Evolutionary conservation across 2,888 invertebrate genomes (phyloP).

Genomic region (Gryllus longicercus): DNA sequence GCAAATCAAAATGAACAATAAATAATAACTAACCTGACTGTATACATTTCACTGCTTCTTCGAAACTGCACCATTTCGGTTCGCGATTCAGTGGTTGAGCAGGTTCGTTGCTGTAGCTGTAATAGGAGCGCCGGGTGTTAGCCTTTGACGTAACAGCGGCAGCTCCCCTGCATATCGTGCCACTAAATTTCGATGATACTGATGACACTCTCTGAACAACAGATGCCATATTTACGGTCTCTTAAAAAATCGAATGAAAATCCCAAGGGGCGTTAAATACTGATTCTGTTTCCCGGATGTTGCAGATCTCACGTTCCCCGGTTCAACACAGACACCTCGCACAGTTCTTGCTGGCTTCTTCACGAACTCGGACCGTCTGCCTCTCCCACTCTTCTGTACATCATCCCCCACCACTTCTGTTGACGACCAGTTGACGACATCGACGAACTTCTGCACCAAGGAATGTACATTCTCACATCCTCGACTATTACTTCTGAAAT

Average conservation of each 20-base stretch:
- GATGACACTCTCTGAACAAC: slow-evolving; percentile 35
- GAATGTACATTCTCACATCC: too few relatives aligned
- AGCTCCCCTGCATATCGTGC: slow-evolving; percentile 41
- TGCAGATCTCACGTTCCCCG: too few relatives aligned
- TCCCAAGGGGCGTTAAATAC: too few relatives aligned
- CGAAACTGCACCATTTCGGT: slow-evolving; percentile 66
- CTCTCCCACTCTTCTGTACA: too few relatives aligned
- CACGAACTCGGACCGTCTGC: too few relatives aligned
- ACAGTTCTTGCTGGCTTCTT: too few relatives aligned
- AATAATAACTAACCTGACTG: slow-evolving; percentile 67
- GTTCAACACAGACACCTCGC: background rate
- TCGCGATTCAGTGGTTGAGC: slow-evolving; percentile 72
- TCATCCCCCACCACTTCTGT: too few relatives aligned
- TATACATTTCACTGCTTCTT: slow-evolving; percentile 74
- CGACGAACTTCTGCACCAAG: too few relatives aligned
- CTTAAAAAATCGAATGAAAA: too few relatives aligned
- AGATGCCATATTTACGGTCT: slow-evolving; percentile 42
- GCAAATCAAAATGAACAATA: background rate
- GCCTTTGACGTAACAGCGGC: slow-evolving; percentile 32
- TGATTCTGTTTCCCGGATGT: too few relatives aligned
- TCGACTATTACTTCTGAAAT: too few relatives aligned
- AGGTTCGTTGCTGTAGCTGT: slow-evolving; percentile 75
- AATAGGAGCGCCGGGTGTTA: slow-evolving; percentile 57
- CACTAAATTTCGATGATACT: slow-evolving; percentile 41
- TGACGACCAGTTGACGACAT: too few relatives aligned